Percentiles rank a stretch among this genome's conserved stretches.
Conservation (phyloP, 2,888 invertebrate species). For the Escarpia spicata region DNA sequence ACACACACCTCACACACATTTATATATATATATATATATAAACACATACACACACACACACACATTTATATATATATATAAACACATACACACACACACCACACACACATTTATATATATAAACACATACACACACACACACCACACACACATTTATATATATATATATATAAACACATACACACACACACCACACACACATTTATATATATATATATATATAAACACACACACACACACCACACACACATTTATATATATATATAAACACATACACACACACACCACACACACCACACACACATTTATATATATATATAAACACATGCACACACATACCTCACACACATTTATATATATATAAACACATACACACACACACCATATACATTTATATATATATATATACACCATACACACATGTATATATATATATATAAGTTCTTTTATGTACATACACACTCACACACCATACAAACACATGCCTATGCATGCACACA, state of each 20-base stretch:
- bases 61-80: too few species aligned
- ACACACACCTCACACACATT: background rate
- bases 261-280: too few species aligned
- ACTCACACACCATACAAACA: too few species aligned
- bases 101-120: background rate
- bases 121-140: background rate
- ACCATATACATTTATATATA: background rate
- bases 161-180: too few species aligned
- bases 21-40: background rate
- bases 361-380: background rate
- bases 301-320: background rate
- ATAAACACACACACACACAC: too few species aligned
- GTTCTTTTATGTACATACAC: too few species aligned
- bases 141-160: background rate
- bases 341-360: slow-evolving; percentile 3
- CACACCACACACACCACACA: background rate
- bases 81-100: background rate
- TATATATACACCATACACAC: background rate
- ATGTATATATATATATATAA: too few species aligned
- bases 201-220: too few species aligned
- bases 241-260: too few species aligned
- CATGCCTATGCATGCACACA: too few species aligned
- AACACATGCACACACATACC: background rate
- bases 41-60: too few species aligned
- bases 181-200: too few species aligned